Evolutionary conservation across 2,888 invertebrate species (phyloP), one percentile per base, ranked within the genome.

Genomic region (Nymphalis c-album): DNA sequence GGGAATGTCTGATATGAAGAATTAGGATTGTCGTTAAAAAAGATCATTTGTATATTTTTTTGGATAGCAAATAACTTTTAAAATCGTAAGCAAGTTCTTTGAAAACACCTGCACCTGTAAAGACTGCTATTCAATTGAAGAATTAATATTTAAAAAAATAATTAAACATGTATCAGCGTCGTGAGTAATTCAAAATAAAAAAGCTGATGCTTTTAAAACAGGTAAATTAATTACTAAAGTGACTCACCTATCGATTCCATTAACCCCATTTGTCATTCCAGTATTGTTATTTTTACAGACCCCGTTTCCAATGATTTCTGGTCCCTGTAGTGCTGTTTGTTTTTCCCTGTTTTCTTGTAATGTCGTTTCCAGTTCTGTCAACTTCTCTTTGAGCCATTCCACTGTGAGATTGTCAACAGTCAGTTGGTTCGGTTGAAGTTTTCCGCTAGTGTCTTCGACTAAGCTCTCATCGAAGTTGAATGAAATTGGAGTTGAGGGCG

Each of bases 391-490:
- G 67, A 98, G 88, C 95, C 96, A 96, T 80, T 98, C 98, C 50
- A 97, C 95, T 0, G 98, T 98, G 45, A 98, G 93, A 85, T 98
- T 98, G 86, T 98, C 98, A 0, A 98, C 97, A 0, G 98, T 97
- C 73, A 98, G 85, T 81, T 96, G 96, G 88, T 97, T 97, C n/a
- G 97, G 96, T 78, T 95, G 94, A 61, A 98, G 93, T 85, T 96
- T 96, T 10, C 98, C 97, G 62, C 96, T 96, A 63, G 97, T 97
- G 78, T 98, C 97, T 79, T 97, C 97, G 47, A 98, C 96, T 70
- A 98, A 93, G 76, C 95, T 95, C 78, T 96, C 96, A 85, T 98
- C 98, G 85, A 98, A 98, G 63, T 95, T 95, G 82, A 98, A 97
- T 73, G 95, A 94, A 59, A 96, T 91, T 26, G 96, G 96, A 66